phyloP scores from a whole-genome alignment of 2,888 invertebrate species.

The Gastrophysa polygoni region DNA sequence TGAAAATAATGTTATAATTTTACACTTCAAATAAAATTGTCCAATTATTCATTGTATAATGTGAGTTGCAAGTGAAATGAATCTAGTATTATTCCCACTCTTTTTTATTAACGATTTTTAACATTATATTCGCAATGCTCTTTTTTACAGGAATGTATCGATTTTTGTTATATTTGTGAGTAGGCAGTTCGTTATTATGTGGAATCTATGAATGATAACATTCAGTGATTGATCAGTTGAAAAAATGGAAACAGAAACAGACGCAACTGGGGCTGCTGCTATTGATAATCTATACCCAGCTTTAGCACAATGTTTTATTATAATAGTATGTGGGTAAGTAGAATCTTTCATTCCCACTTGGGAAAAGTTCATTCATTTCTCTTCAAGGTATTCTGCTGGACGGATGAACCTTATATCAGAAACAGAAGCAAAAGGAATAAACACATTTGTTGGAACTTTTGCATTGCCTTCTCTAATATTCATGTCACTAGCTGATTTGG shows the following conservation, averaged over 20 bases:
- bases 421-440: conserved; percentile 86
- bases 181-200: not conserved
- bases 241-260: conserved; percentile 28
- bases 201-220: not conserved
- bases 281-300: conserved; percentile 90
- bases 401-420: conserved; percentile 81
- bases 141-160: not conserved
- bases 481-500: conserved; percentile 82
- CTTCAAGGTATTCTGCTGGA: conserved; percentile 79
- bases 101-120: too few relatives aligned
- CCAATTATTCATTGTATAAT: too few relatives aligned
- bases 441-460: conserved; percentile 92
- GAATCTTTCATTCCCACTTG: not conserved
- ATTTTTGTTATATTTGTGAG: not conserved
- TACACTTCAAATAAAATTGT: not conserved
- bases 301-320: conserved; percentile 87
- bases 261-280: conserved; percentile 48
- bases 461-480: conserved; percentile 92
- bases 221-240: conserved; percentile 7
- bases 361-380: not conserved
- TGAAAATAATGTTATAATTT: not conserved
- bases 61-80: too few relatives aligned
- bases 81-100: too few relatives aligned
- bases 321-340: conserved; percentile 87
- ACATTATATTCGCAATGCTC: too few relatives aligned